Evolutionary conservation across 2,797 vertebrate genomes (phyloP).

Genomic region (Petrocephalus schoutedeni): DNA sequence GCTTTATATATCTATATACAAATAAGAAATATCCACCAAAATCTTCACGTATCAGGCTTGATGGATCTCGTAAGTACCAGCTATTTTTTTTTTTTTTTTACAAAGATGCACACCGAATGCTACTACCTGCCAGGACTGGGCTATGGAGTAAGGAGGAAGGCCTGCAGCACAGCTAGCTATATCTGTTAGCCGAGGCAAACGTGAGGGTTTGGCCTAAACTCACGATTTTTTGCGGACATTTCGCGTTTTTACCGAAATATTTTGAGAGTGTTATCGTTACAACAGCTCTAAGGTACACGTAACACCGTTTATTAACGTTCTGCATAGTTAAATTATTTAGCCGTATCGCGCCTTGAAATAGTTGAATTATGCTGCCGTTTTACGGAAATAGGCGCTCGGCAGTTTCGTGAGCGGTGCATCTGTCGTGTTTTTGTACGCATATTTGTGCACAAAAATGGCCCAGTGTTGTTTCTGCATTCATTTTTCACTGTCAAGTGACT

Average conservation of each 20-base stretch:
- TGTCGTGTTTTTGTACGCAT: background rate
- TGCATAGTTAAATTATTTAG: background rate
- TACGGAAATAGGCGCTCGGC: background rate
- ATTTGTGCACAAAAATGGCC: background rate
- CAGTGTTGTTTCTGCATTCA: background rate
- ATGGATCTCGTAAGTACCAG: background rate
- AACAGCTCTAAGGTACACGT: background rate
- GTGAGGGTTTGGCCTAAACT: background rate
- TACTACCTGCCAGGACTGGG: background rate
- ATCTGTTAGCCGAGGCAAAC: background rate
- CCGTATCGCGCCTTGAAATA: background rate
- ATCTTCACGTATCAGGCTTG: background rate
- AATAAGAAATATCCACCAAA: background rate
- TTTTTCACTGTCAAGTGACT: background rate
- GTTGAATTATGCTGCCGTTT: slow-evolving; percentile 7
- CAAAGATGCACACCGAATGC: background rate
- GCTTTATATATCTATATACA: background rate
- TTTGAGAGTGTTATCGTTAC: background rate
- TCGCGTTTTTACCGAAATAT: background rate
- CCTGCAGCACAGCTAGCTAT: slow-evolving; percentile 7
- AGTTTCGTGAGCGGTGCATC: background rate
- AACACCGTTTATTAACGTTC: background rate
- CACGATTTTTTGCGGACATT: background rate
- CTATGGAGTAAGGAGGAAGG: background rate
- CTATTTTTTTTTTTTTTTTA: background rate